A percentile compares a stretch with the other conserved stretches of the same genome.
phyloP scores from a whole-genome alignment of 2,113 vertebrate genomes.

The Chunga burmeisteri region DNA sequence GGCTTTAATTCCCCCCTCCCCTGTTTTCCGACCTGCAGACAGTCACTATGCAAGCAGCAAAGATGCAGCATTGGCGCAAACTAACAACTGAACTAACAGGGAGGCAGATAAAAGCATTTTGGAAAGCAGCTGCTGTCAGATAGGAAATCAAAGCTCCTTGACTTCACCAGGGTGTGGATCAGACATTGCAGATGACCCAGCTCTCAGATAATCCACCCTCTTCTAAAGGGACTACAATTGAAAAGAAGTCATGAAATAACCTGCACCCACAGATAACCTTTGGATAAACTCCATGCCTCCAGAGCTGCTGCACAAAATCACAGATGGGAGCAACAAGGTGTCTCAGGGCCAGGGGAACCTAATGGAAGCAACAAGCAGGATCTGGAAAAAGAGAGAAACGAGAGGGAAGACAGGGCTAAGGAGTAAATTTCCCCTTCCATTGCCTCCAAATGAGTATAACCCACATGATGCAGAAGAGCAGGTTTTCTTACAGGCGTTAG shows the following conservation, averaged over 20 bases:
- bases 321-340: neutral
- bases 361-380: neutral
- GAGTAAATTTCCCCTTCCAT: neutral
- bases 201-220: neutral
- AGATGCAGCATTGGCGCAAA: neutral
- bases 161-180: neutral
- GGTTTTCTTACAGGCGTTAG: neutral
- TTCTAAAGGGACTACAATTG: neutral
- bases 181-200: neutral
- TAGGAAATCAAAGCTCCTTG: neutral
- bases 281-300: neutral
- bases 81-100: neutral
- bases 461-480: neutral
- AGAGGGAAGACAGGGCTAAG: neutral
- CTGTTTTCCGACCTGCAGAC: neutral
- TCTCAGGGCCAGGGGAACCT: neutral
- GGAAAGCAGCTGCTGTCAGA: neutral
- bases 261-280: neutral
- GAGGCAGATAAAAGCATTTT: neutral
- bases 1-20: neutral
- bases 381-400: neutral
- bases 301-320: constrained; percentile 3
- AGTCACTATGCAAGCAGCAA: neutral
- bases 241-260: neutral
- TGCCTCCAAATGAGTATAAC: neutral